phyloP scores from a whole-genome alignment of 2,888 invertebrate species.

The Campopleginae sp. region DNA sequence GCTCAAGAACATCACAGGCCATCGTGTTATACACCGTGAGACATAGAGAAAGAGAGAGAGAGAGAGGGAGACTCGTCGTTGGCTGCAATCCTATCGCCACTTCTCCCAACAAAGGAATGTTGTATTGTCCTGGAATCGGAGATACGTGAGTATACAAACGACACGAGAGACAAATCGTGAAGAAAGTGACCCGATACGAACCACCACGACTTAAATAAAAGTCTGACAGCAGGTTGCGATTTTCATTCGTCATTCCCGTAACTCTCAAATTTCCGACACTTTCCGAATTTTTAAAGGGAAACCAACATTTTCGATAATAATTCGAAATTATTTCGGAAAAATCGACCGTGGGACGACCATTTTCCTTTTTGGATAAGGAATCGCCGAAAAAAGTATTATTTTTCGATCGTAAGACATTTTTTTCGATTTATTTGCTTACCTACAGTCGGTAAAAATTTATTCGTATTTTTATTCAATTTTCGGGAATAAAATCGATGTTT shows the following conservation, averaged over 20 bases:
- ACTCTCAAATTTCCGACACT: neutral
- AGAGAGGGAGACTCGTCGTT: constrained; percentile 70
- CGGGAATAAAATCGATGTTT: too few species aligned
- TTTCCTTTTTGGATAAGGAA: too few species aligned
- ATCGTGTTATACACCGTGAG: constrained; percentile 14
- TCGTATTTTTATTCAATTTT: too few species aligned
- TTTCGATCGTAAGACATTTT: too few species aligned
- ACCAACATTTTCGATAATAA: neutral
- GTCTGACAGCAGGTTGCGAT: neutral
- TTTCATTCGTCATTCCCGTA: neutral
- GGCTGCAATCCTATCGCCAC: constrained; percentile 74
- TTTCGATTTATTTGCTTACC: too few species aligned
- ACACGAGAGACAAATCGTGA: constrained; percentile 13
- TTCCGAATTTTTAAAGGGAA: neutral
- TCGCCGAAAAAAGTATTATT: too few species aligned
- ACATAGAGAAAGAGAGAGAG: constrained; percentile 13
- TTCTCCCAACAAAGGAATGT: constrained; percentile 81
- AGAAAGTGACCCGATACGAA: neutral
- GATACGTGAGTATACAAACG: constrained; percentile 55
- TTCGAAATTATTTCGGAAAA: neutral
- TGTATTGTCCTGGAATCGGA: constrained; percentile 69
- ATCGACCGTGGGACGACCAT: too few species aligned
- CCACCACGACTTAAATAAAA: neutral
- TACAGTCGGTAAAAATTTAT: too few species aligned
- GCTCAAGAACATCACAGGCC: constrained; percentile 63